Percentiles rank a stretch among this genome's conserved stretches.
Evolutionary conservation across 2,113 vertebrate species (phyloP).

Genomic region (Benthochromis sp.): DNA sequence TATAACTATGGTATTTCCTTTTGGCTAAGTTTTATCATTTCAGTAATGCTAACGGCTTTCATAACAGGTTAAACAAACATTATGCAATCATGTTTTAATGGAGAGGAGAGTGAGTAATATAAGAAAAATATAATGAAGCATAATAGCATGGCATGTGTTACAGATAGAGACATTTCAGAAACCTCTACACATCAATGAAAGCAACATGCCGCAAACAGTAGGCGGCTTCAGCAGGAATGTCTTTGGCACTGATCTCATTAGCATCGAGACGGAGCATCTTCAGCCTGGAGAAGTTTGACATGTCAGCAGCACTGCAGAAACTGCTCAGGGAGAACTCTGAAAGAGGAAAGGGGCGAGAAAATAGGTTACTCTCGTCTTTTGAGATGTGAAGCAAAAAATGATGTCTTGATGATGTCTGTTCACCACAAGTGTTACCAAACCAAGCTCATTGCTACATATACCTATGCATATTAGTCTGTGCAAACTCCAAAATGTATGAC

Average conservation of each 20-base stretch:
- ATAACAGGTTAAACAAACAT: neutral
- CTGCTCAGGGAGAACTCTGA: constrained; percentile 86
- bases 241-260: constrained; percentile 77
- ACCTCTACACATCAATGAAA: constrained; percentile 64
- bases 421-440: neutral
- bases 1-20: constrained; percentile 19
- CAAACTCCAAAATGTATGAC: neutral
- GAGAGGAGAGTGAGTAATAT: neutral
- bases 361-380: neutral
- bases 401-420: neutral
- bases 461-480: neutral
- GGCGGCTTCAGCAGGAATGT: constrained; percentile 80
- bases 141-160: neutral
- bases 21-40: neutral
- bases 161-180: neutral
- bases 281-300: constrained; percentile 80
- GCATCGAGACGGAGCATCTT: constrained; percentile 87
- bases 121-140: neutral
- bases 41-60: neutral
- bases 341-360: constrained; percentile 7
- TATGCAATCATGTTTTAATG: neutral
- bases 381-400: neutral
- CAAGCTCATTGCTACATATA: neutral
- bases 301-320: constrained; percentile 83
- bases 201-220: constrained; percentile 83